phyloP scores from a whole-genome alignment of 2,888 invertebrate genomes.

The Nomada flava region DNA sequence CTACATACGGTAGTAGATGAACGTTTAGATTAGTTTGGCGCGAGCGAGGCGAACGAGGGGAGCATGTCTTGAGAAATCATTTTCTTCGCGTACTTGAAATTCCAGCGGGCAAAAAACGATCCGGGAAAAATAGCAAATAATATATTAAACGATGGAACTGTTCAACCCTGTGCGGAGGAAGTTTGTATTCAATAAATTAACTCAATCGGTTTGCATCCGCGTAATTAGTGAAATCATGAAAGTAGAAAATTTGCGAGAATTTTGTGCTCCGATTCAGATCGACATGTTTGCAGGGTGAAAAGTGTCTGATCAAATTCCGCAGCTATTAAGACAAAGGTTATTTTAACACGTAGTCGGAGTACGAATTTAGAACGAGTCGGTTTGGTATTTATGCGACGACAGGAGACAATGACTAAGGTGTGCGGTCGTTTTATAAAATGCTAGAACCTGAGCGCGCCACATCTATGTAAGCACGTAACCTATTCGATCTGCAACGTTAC shows the following conservation, averaged over 20 bases:
- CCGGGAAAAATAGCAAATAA: background rate
- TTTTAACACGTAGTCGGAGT: background rate
- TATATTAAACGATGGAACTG: background rate
- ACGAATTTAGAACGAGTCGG: constrained; percentile 10
- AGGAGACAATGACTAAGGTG: constrained; percentile 22
- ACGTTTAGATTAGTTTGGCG: constrained; percentile 52
- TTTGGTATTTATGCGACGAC: constrained; percentile 17
- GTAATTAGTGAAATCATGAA: no score
- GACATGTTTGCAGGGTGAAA: no score
- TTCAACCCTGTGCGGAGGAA: background rate
- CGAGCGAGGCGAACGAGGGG: constrained; percentile 38
- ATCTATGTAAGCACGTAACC: constrained; percentile 5
- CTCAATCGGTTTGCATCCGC: no score
- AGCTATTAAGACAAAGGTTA: background rate
- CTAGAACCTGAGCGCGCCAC: background rate
- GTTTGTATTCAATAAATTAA: no score
- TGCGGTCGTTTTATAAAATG: constrained; percentile 20
- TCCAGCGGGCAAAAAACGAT: constrained; percentile 21
- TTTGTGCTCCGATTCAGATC: no score
- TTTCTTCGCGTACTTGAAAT: constrained; percentile 21
- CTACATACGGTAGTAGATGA: constrained; percentile 56
- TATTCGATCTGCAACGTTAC: constrained; percentile 32
- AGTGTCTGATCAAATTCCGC: background rate
- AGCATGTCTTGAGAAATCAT: constrained; percentile 58
- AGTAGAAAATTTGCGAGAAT: no score